Evolutionary conservation across 2,113 vertebrate species (phyloP).

Genomic region (Salminus brasiliensis): DNA sequence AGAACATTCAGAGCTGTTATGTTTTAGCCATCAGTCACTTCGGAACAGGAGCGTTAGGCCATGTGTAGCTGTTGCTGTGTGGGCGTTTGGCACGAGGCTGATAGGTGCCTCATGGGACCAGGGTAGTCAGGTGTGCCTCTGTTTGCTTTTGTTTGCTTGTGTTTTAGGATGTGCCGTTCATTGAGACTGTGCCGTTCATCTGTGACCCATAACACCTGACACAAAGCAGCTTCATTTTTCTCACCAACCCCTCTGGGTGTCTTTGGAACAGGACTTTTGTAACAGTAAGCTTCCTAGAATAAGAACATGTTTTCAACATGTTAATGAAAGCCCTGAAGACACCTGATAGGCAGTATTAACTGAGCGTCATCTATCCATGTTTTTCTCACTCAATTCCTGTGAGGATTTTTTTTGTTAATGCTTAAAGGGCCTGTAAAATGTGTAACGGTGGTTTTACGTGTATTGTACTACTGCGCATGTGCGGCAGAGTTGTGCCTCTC

Average conservation of each 20-base stretch:
- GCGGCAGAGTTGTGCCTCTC: too few species aligned
- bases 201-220: not conserved
- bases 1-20: not conserved
- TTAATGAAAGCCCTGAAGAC: not conserved
- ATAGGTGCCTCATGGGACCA: not conserved
- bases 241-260: slow-evolving; percentile 13
- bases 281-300: not conserved
- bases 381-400: not conserved
- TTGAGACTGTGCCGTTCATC: not conserved
- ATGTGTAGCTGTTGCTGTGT: not conserved
- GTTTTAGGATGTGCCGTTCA: slow-evolving; percentile 1
- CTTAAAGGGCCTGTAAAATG: not conserved
- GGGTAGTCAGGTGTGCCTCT: not conserved
- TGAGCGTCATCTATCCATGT: not conserved
- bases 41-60: not conserved
- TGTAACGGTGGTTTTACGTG: too few species aligned
- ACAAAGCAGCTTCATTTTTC: slow-evolving; percentile 18
- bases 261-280: not conserved
- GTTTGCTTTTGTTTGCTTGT: slow-evolving; percentile 19
- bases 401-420: not conserved
- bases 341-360: not conserved
- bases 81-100: not conserved
- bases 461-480: too few species aligned
- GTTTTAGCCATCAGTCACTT: slow-evolving; percentile 9
- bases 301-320: not conserved